These are phyloP conservation scores for Artemia sinica DNA, from an alignment of 2,888 invertebrate species.

Conservation along the genomic window DNA sequence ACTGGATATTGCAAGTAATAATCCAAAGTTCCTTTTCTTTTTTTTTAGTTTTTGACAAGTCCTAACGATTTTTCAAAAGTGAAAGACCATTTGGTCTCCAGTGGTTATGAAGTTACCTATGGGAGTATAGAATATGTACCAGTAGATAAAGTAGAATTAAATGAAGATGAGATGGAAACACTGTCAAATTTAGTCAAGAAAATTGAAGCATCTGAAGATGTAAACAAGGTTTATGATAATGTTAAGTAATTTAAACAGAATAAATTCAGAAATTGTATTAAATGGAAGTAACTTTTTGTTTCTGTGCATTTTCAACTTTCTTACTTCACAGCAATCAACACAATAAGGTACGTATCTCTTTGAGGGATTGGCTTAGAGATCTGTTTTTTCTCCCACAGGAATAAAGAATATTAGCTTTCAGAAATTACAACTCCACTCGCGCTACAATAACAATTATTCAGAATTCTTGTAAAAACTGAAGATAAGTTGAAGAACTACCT, in stretches of 20 bases:
- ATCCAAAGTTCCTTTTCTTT: slow-evolving; percentile 12
- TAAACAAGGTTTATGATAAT: slow-evolving; percentile 43
- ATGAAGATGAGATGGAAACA: slow-evolving; percentile 35
- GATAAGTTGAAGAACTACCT: no score
- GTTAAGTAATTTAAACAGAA: slow-evolving; percentile 30
- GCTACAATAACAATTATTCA: no score
- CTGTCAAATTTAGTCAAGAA: slow-evolving; percentile 37
- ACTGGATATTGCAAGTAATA: no score
- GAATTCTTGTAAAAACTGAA: no score
- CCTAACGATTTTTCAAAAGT: slow-evolving; percentile 36
- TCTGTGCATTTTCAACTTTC: no score
- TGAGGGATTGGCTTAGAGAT: no score
- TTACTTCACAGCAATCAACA: no score
- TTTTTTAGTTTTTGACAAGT: slow-evolving; percentile 42
- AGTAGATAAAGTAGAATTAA: slow-evolving; percentile 33
- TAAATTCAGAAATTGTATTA: background rate
- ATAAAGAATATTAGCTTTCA: no score
- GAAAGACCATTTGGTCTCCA: slow-evolving; percentile 34
- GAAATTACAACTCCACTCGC: no score
- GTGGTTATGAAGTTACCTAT: slow-evolving; percentile 36
- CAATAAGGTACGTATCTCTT: no score
- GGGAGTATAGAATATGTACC: slow-evolving; percentile 38
- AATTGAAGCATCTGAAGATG: slow-evolving; percentile 40
- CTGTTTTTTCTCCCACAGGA: no score
- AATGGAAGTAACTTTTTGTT: no score